A percentile compares a stretch with the other conserved stretches of the same genome.
Evolutionary conservation across 2,888 invertebrate genomes (phyloP).

Genomic region (Schrankia costaestrigalis): DNA sequence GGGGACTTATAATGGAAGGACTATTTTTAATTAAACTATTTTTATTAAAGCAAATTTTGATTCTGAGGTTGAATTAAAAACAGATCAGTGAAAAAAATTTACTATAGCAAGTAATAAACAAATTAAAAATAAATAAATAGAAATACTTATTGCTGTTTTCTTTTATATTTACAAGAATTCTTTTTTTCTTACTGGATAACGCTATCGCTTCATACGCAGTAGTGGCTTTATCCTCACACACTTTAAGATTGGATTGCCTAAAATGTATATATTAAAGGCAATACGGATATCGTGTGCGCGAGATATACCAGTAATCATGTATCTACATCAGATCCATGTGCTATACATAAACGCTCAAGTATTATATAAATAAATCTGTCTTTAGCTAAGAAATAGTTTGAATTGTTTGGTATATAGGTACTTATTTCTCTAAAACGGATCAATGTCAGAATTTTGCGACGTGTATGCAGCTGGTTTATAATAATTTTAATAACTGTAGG

Average conservation of each 20-base stretch:
- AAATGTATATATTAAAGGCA: constrained; percentile 28
- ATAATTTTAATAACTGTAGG: too few relatives aligned
- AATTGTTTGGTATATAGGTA: neutral
- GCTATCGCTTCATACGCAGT: constrained; percentile 1
- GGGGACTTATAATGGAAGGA: neutral
- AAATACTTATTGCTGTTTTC: constrained; percentile 1
- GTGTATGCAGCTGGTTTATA: neutral
- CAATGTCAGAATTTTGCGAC: neutral
- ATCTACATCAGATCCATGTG: constrained; percentile 17
- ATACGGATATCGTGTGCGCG: constrained; percentile 20
- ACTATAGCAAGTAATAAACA: neutral
- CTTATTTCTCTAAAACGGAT: neutral
- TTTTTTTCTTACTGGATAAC: too few relatives aligned
- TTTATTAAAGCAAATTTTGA: neutral
- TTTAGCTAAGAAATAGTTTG: neutral
- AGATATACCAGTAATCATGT: constrained; percentile 22
- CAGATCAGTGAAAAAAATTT: neutral
- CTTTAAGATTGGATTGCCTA: constrained; percentile 29
- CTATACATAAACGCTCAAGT: constrained; percentile 1
- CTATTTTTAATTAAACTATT: neutral
- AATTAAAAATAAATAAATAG: neutral
- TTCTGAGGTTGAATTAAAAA: neutral
- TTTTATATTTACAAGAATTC: too few relatives aligned
- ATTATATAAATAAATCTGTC: constrained; percentile 5
- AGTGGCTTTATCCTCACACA: constrained; percentile 10